Base-by-base conservation (phyloP, 2,113 vertebrate species). In the Elachura formosa region DNA sequence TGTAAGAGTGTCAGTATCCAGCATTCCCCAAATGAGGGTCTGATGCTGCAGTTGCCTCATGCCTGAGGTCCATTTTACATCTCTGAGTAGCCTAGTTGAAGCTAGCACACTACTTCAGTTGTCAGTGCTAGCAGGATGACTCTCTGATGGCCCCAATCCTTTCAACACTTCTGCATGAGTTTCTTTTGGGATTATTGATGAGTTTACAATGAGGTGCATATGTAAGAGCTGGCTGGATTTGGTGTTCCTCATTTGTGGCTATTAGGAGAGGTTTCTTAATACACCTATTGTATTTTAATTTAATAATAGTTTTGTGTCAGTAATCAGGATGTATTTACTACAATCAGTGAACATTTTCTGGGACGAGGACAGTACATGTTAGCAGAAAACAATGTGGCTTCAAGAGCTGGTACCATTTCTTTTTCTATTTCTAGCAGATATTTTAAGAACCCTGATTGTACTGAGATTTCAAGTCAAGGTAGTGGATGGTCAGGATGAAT, bases 251-350 rank as follows among this genome's bases (percentile, higher is more conserved):
- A 90, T 91, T 88, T 77, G 46, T 59, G 77, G 58, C 63, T 90
- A 55, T 20, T 55, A 76, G 71, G 33, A 87, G 43, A 91, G 33
- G 83, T 87, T 95, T 94, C 94, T 89, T 94, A 94, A 96, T 77
- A 40, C 52, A 80, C 82, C 59, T 87, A 79, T 94, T 95, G 84
- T 83, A 62, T 69, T 89, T 94, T 87, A 91, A 94, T 82, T 84
- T 56, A 59, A 71, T 73, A 87, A 43, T 4, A 26, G 33, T 69
- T 82, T 77, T 52, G 78, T 92, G 79, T 52, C 48, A 51, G 34
- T 66, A 66, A 79, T 73, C 54, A 73, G 67, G 56, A 68, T 12
- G 17, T 45, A 38, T 79, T 94, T 82, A 52, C 66, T 89, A 52
- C 66, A 79, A 26, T 56, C 64, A 78, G 17, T 2, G 12, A 72